A percentile compares a stretch with the other conserved stretches of the same genome.
Conservation (phyloP, 2,888 invertebrate genomes). For the Conops quadrifasciatus region DNA sequence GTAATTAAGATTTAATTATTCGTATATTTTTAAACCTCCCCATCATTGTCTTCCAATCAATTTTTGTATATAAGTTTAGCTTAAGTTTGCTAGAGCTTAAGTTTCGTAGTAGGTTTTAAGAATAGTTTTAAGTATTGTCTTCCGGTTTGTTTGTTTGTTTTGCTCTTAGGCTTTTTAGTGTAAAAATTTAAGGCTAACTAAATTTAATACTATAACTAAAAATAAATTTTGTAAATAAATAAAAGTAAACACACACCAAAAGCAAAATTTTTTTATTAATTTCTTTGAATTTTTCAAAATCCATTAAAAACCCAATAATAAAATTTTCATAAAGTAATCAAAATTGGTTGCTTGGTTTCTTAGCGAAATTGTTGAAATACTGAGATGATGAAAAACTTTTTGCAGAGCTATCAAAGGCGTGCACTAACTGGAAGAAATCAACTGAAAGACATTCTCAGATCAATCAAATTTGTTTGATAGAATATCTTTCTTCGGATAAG, state of each 20-base stretch:
- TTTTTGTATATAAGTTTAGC: conserved; percentile 1
- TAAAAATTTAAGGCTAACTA: not conserved
- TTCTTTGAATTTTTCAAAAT: conserved; percentile 4
- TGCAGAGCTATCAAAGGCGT: too few relatives aligned
- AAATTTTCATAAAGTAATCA: not conserved
- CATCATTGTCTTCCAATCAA: conserved; percentile 40
- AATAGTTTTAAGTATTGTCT: conserved; percentile 52
- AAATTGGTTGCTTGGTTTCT: too few relatives aligned
- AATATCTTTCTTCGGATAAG: too few relatives aligned
- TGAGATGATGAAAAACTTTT: too few relatives aligned
- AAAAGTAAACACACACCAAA: conserved; percentile 9
- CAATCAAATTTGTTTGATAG: too few relatives aligned
- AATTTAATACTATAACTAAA: conserved; percentile 1
- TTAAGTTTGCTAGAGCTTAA: conserved; percentile 28
- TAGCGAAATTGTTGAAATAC: too few relatives aligned
- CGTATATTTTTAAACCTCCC: not conserved
- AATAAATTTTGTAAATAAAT: conserved; percentile 39
- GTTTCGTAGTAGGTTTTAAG: conserved; percentile 38
- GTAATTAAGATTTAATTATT: conserved; percentile 12
- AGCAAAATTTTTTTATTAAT: conserved; percentile 4
- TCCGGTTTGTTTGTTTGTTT: conserved; percentile 57
- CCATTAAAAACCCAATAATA: not conserved
- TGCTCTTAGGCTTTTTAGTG: conserved; percentile 41
- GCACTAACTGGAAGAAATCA: too few relatives aligned
- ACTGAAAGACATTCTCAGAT: too few relatives aligned